Percentiles rank a stretch among this genome's conserved stretches.
Conservation (phyloP, 2,888 invertebrate species). For the Tetragnatha montana region DNA sequence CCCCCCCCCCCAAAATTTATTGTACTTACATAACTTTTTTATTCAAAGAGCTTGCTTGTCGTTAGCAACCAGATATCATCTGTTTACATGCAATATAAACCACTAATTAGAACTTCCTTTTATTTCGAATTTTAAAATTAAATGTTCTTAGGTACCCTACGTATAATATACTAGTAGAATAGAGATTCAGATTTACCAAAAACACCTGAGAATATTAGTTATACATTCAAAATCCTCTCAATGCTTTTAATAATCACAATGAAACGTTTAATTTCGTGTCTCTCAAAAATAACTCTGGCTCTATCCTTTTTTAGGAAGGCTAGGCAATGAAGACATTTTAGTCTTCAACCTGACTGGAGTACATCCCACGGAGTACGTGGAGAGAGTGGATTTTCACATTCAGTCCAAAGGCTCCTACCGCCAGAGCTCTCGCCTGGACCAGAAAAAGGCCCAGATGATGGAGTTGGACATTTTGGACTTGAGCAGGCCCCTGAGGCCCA, state of each 20-base stretch:
- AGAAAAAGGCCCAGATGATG: slow-evolving; percentile 52
- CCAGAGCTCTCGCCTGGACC: slow-evolving; percentile 24
- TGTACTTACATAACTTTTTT: too few species aligned
- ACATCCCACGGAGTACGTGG: slow-evolving; percentile 74
- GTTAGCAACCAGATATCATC: too few species aligned
- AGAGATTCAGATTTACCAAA: too few species aligned
- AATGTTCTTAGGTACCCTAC: too few species aligned
- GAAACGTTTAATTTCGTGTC: not conserved
- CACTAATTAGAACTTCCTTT: too few species aligned
- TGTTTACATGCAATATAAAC: too few species aligned
- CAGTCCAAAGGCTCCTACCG: slow-evolving; percentile 72
- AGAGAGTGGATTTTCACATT: slow-evolving; percentile 76
- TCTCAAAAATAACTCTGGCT: not conserved
- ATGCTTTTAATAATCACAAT: not conserved
- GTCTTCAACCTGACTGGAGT: slow-evolving; percentile 77
- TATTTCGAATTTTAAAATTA: too few species aligned
- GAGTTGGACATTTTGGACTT: slow-evolving; percentile 57
- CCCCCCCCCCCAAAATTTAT: too few species aligned
- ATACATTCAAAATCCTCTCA: not conserved
- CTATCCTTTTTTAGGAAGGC: slow-evolving; percentile 46
- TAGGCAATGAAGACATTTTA: slow-evolving; percentile 74
- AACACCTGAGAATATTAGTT: too few species aligned
- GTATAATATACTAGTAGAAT: too few species aligned
- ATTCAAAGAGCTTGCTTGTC: too few species aligned
- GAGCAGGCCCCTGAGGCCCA: slow-evolving; percentile 44